Conservation (phyloP, 1,140 invertebrate genomes). For the Phenacoccus solenopsis region DNA sequence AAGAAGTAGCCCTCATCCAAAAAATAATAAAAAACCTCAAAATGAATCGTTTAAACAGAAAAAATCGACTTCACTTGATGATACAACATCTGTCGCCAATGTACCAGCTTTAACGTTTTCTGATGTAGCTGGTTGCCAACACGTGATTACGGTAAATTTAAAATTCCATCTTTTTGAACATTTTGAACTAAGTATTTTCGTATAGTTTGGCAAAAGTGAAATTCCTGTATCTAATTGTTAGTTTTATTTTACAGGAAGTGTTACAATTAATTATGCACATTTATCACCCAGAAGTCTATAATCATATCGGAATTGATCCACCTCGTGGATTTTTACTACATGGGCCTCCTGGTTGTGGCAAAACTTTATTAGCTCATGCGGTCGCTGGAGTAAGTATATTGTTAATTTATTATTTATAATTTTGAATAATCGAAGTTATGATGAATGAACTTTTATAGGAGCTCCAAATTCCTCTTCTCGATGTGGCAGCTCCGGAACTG, state of each 20-base stretch:
- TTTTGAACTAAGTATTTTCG: neutral
- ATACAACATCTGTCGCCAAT: neutral
- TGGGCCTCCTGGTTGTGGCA: slow-evolving; percentile 87
- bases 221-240: neutral
- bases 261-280: slow-evolving; percentile 26
- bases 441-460: slow-evolving; percentile 35
- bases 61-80: neutral
- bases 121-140: slow-evolving; percentile 20
- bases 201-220: neutral
- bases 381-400: slow-evolving; percentile 66
- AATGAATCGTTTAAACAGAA: neutral
- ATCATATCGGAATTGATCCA: slow-evolving; percentile 61
- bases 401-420: neutral
- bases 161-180: too few relatives aligned
- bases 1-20: neutral
- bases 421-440: slow-evolving; percentile 23
- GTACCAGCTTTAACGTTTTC: slow-evolving; percentile 8
- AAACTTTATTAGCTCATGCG: slow-evolving; percentile 80
- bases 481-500: slow-evolving; percentile 79
- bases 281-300: slow-evolving; percentile 37
- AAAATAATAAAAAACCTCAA: neutral
- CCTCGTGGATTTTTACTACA: slow-evolving; percentile 75
- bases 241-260: slow-evolving; percentile 23
- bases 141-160: slow-evolving; percentile 18
- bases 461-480: slow-evolving; percentile 59